Evolutionary conservation across 2,888 invertebrate species (phyloP).

Genomic region (Tubulanus polymorphus): DNA sequence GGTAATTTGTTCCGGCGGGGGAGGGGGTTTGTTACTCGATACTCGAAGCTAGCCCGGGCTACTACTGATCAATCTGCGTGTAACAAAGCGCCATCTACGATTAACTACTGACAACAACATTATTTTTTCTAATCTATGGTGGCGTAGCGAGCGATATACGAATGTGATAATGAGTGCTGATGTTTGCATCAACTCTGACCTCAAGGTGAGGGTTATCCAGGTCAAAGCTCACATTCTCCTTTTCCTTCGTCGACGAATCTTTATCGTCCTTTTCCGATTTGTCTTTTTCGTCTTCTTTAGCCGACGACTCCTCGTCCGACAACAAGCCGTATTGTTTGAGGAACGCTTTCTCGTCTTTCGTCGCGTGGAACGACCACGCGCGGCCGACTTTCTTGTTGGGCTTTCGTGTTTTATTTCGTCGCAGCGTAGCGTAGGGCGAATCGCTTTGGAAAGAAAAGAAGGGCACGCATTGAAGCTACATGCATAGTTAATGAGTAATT

Average conservation of each 20-base stretch:
- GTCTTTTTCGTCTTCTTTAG: constrained; percentile 8
- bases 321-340: constrained; percentile 24
- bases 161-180: no score
- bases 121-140: no score
- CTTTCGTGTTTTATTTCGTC: constrained; percentile 2
- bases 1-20: no score
- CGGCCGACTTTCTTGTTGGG: constrained; percentile 10
- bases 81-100: no score
- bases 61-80: no score
- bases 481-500: no score
- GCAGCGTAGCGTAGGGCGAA: neutral
- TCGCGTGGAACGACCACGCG: constrained; percentile 10
- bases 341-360: constrained; percentile 23
- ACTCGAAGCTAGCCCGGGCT: no score
- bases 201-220: neutral
- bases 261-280: neutral
- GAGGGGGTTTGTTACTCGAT: no score
- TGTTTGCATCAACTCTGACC: constrained; percentile 2
- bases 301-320: neutral
- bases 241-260: neutral
- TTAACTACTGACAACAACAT: no score
- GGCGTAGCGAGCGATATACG: no score
- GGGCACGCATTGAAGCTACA: no score
- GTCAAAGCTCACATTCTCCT: neutral
- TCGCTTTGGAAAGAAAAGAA: constrained; percentile 1